These are phyloP conservation scores for Gymnopithys bicolor DNA, from an alignment of 2,797 vertebrate genomes.

Conservation along the genomic window DNA sequence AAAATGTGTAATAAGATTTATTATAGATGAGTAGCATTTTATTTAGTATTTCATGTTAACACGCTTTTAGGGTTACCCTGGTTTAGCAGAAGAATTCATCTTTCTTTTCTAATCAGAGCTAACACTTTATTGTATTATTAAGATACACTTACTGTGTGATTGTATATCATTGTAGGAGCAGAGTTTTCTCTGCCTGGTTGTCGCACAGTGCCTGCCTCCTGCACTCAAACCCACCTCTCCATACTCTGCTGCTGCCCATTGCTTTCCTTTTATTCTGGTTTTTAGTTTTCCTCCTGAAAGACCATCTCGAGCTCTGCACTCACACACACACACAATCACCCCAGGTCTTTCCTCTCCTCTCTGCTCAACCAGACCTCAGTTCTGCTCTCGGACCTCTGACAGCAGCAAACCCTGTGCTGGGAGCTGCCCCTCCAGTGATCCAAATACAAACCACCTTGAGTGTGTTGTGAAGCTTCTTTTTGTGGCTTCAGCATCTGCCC, in stretches of 20 bases:
- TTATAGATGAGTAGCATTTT: conserved; percentile 88
- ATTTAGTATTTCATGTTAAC: conserved; percentile 89
- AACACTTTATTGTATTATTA: conserved; percentile 79
- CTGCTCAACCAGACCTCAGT: not conserved
- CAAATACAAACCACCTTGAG: not conserved
- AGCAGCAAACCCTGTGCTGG: not conserved
- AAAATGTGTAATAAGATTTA: conserved; percentile 90
- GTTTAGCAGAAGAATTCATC: conserved; percentile 83
- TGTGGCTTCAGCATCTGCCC: not conserved
- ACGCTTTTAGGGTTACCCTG: conserved; percentile 85
- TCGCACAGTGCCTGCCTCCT: not conserved
- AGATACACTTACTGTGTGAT: conserved; percentile 62
- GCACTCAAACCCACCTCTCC: not conserved
- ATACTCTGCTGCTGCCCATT: accelerated
- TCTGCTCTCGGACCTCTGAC: accelerated
- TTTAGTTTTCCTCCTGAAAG: not conserved
- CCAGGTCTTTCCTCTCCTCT: not conserved
- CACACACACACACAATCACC: no score
- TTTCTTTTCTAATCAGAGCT: conserved; percentile 84
- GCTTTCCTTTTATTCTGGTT: not conserved
- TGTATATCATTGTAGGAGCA: conserved; percentile 55
- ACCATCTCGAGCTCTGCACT: not conserved
- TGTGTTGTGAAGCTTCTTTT: not conserved
- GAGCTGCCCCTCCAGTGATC: accelerated
- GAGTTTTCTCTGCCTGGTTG: conserved; percentile 47